phyloP scores from a whole-genome alignment of 2,888 invertebrate species.

The Eupithecia exiguata region DNA sequence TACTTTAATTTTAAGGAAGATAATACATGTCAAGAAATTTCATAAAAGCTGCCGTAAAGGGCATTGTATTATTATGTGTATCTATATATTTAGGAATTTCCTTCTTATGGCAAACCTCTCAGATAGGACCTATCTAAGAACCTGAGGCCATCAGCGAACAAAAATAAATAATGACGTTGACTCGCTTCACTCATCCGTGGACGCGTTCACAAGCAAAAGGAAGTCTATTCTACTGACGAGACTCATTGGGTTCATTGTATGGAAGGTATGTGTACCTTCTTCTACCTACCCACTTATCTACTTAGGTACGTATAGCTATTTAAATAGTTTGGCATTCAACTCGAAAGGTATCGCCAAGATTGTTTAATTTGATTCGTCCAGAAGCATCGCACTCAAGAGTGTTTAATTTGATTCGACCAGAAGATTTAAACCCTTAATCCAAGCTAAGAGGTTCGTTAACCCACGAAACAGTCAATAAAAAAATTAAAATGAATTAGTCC shows the following conservation, averaged over 20 bases:
- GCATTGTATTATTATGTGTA: too few species aligned
- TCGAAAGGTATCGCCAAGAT: conserved; percentile 2
- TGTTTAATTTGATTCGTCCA: conserved; percentile 17
- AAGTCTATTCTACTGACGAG: conserved; percentile 46
- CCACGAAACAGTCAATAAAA: conserved; percentile 71
- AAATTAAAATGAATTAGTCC: conserved; percentile 63
- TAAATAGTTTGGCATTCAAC: not conserved
- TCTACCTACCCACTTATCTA: not conserved
- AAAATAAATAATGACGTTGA: not conserved
- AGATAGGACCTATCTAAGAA: too few species aligned
- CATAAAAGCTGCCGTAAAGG: too few species aligned
- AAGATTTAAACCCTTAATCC: conserved; percentile 31
- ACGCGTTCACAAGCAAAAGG: conserved; percentile 39
- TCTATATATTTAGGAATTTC: too few species aligned
- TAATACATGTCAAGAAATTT: too few species aligned
- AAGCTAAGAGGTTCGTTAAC: conserved; percentile 70
- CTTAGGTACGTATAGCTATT: not conserved
- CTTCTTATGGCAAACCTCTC: too few species aligned
- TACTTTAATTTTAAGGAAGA: too few species aligned
- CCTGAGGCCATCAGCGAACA: not conserved
- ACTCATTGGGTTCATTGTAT: conserved; percentile 5
- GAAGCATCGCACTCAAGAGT: conserved; percentile 17
- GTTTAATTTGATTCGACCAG: conserved; percentile 16
- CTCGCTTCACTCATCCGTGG: not conserved
- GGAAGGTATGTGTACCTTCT: not conserved